Evolutionary conservation across 2,797 vertebrate genomes (phyloP).

Genomic region (Mus minutoides): DNA sequence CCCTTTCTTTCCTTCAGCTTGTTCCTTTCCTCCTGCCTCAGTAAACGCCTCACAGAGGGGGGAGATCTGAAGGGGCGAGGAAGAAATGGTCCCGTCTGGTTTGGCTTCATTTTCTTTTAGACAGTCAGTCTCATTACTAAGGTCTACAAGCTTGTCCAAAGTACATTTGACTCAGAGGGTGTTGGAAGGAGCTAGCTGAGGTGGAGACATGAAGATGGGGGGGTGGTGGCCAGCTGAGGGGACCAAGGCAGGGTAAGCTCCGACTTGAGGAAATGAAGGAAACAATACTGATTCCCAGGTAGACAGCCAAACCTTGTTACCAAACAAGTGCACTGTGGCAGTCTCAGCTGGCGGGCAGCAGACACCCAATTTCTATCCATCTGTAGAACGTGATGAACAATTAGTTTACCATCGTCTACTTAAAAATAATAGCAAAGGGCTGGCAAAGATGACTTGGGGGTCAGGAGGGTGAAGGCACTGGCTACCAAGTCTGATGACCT

Average conservation of each 20-base stretch:
- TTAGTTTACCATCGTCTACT: background rate
- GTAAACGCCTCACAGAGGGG: background rate
- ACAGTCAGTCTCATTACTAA: background rate
- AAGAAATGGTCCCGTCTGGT: background rate
- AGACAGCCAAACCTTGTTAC: background rate
- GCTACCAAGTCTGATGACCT: background rate
- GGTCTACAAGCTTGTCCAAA: background rate
- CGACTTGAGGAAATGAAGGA: background rate
- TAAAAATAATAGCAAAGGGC: conserved; percentile 6
- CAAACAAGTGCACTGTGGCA: background rate
- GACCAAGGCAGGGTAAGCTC: background rate
- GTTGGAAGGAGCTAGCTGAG: background rate
- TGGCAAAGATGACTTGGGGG: too few relatives aligned
- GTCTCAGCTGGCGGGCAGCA: background rate
- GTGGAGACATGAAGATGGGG: conserved; percentile 10
- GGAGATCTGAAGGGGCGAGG: background rate
- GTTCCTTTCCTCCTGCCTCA: background rate
- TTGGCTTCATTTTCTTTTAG: conserved; percentile 23
- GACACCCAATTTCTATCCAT: background rate
- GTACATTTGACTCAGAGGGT: background rate
- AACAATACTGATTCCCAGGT: background rate
- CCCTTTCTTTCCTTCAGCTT: background rate
- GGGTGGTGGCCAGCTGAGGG: background rate
- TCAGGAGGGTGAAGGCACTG: background rate
- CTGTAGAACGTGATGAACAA: background rate